phyloP scores from a whole-genome alignment of 2,113 vertebrate genomes.

The Uria lomvia region DNA sequence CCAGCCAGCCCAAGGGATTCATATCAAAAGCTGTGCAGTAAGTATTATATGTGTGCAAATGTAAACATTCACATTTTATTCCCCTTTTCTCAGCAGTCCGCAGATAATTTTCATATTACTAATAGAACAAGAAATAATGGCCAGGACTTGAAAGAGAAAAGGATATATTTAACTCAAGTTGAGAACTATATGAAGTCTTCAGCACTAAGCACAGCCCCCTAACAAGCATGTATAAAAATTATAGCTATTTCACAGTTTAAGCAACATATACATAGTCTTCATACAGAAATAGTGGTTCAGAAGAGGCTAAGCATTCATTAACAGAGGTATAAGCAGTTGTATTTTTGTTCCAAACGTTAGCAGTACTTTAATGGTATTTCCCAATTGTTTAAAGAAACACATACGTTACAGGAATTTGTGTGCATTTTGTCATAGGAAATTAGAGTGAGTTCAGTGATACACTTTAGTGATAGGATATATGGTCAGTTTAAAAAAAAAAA shows the following conservation, averaged over 20 bases:
- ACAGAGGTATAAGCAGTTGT: background rate
- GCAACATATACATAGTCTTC: background rate
- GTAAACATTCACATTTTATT: conserved; percentile 31
- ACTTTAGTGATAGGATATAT: background rate
- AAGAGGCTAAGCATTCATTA: background rate
- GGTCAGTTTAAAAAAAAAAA: background rate
- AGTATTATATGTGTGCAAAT: conserved; percentile 18
- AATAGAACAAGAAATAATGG: background rate
- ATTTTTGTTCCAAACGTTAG: background rate
- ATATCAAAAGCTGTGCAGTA: conserved; percentile 22
- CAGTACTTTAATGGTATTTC: background rate
- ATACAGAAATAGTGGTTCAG: background rate
- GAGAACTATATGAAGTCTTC: background rate
- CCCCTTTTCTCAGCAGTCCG: background rate
- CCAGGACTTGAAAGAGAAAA: conserved; percentile 3
- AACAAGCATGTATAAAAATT: conserved; percentile 8
- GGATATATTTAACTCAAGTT: background rate
- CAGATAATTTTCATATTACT: conserved; percentile 23
- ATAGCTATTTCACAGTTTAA: background rate
- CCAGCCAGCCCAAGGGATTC: conserved; percentile 23
- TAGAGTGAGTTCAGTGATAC: background rate
- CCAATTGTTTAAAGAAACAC: background rate
- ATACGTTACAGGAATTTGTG: background rate
- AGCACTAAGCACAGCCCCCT: background rate
- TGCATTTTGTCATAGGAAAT: background rate